Conservation (phyloP, 2,888 invertebrate species). For the Noctua janthe region DNA sequence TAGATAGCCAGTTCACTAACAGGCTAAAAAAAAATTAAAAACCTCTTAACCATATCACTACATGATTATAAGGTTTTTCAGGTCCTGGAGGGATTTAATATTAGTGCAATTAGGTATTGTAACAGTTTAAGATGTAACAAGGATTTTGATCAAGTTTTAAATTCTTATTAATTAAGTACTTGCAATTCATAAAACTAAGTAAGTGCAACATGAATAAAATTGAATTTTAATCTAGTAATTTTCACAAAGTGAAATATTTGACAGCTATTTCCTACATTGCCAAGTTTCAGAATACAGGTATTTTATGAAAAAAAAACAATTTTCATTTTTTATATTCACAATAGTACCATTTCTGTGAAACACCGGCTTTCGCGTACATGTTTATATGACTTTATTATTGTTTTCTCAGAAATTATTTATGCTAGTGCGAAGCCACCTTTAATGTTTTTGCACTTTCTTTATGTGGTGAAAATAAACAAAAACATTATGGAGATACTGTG, state of each 20-base stretch:
- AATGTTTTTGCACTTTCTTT: slow-evolving; percentile 8
- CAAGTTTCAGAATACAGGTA: neutral
- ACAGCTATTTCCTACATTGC: neutral
- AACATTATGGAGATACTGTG: neutral
- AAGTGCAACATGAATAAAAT: too few species aligned
- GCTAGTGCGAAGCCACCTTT: neutral
- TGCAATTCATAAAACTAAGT: too few species aligned
- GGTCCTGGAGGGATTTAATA: too few species aligned
- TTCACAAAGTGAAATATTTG: neutral
- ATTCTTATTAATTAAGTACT: too few species aligned
- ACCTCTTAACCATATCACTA: too few species aligned
- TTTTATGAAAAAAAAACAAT: neutral
- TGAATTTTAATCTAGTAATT: neutral
- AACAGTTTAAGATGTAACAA: too few species aligned
- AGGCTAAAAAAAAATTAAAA: too few species aligned
- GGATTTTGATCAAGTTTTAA: too few species aligned
- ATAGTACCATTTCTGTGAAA: neutral
- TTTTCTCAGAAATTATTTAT: slow-evolving; percentile 23
- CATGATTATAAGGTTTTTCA: too few species aligned
- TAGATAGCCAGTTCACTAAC: too few species aligned
- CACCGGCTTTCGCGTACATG: neutral
- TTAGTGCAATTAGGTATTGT: too few species aligned
- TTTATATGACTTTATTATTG: slow-evolving; percentile 15
- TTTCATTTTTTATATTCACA: neutral
- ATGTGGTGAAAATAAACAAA: slow-evolving; percentile 18